phyloP scores from a whole-genome alignment of 1,140 invertebrate genomes.

The Cotesia typhae region DNA sequence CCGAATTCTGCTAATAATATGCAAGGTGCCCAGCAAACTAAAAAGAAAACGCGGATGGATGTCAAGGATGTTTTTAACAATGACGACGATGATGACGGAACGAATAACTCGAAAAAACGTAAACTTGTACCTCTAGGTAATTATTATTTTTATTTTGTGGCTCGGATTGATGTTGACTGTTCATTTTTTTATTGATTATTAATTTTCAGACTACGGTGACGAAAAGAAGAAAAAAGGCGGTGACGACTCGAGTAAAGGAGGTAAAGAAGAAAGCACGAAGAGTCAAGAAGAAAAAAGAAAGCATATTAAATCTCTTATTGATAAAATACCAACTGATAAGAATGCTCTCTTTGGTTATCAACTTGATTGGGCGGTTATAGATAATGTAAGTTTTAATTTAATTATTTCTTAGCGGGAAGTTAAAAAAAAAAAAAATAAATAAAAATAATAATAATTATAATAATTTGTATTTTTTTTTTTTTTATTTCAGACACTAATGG shows the following conservation, averaged over 20 bases:
- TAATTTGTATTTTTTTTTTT: too few species aligned
- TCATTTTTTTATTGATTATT: not conserved
- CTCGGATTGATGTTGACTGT: not conserved
- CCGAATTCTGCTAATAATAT: slow-evolving; percentile 52
- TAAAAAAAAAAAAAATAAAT: too few species aligned
- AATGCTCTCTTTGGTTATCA: slow-evolving; percentile 93
- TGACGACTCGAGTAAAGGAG: slow-evolving; percentile 69
- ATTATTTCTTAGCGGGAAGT: not conserved
- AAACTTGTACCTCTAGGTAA: slow-evolving; percentile 85
- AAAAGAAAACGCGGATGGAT: slow-evolving; percentile 80
- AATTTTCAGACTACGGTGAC: slow-evolving; percentile 72
- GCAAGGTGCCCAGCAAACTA: slow-evolving; percentile 48
- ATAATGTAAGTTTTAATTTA: slow-evolving; percentile 69
- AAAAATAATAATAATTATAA: too few species aligned
- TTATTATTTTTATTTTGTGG: slow-evolving; percentile 17
- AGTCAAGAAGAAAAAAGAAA: slow-evolving; percentile 94
- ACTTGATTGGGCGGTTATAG: slow-evolving; percentile 90
- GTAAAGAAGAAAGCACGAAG: slow-evolving; percentile 74
- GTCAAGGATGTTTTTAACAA: slow-evolving; percentile 92
- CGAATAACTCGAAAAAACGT: slow-evolving; percentile 75
- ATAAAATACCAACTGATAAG: slow-evolving; percentile 98
- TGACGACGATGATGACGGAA: slow-evolving; percentile 84
- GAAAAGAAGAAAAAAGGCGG: slow-evolving; percentile 68
- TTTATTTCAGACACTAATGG: slow-evolving; percentile 79
- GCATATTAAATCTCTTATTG: slow-evolving; percentile 96